phyloP scores from a whole-genome alignment of 2,797 vertebrate species.

The Lepus oiostolus region DNA sequence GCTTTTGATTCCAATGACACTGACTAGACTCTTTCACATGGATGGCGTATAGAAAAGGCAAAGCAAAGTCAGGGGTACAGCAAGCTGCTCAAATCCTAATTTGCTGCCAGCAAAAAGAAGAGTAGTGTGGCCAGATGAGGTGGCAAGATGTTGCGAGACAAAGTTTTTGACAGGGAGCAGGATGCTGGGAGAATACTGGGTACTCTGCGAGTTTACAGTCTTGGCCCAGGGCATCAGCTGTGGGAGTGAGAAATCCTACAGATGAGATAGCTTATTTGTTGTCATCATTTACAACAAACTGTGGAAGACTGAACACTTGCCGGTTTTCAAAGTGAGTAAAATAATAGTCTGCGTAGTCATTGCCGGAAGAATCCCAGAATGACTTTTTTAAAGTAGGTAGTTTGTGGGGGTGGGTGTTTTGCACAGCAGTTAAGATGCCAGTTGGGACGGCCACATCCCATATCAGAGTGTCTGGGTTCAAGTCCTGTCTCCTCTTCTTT shows the following conservation, averaged over 20 bases:
- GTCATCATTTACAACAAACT: neutral
- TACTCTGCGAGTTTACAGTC: neutral
- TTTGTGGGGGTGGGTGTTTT: neutral
- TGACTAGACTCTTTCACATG: neutral
- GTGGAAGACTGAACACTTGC: neutral
- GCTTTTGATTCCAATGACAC: neutral
- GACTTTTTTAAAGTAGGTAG: neutral
- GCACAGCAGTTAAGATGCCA: no score
- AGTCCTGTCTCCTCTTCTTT: no score
- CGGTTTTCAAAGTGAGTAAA: neutral
- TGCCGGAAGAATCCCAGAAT: neutral
- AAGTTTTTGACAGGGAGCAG: neutral
- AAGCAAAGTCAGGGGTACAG: neutral
- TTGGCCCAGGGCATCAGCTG: neutral
- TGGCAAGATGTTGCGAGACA: neutral
- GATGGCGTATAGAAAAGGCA: neutral
- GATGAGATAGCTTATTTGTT: neutral
- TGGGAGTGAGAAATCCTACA: neutral
- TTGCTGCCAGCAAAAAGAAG: slow-evolving; percentile 6
- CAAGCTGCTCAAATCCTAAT: neutral
- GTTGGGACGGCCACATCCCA: no score
- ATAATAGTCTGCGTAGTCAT: neutral
- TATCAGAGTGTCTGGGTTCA: no score
- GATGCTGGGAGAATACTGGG: neutral
- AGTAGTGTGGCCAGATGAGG: neutral